Evolutionary conservation across 1,140 invertebrate species (phyloP), one percentile per base, ranked within the genome.

Genomic region (Mylabris phalerata): DNA sequence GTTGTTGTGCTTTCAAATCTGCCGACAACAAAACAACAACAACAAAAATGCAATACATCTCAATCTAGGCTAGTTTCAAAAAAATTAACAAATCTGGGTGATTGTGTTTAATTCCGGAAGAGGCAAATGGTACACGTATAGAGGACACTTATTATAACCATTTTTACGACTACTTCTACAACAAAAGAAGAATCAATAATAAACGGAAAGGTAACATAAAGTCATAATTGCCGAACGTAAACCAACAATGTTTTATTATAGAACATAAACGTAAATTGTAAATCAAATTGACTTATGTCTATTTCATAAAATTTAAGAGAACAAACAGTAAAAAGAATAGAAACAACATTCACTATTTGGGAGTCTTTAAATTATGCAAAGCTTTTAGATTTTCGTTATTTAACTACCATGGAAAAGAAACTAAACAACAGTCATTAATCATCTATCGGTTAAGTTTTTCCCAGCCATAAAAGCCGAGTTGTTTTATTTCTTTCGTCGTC

Each of bases 11-110:
- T 54, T 63, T 62, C 52, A 50, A 54, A 38, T 60, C 48, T 19
- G 50, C 62, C 62, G 64, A 46, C 51, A 26, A 43, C 51, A 54
- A 48, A 62, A 65, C 57, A 56, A 47, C 51, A 64, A 61, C 57
- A 13, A 13, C 13, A 13, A 10, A n/a, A 50, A 13, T 9, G 26
- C 39, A 13, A 19, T 59, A 62, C 62, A 60, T 60, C 60, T 66
- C 60, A 64, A 64, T 64, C 60, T 60, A 2, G 32, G 7, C 4
- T 5, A 1, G 32, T 32, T 32, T 32, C 7, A 7, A 32, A 32
- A 32, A 32, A 32, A 32, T 32, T 7, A 32, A 5, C 32, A 4
- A 32, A 32, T 32, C 7, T 32, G 32, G 4, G 32, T 32, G 32
- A 32, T 32, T 32, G 32, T 32, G 32, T 32, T 32, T 45, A 54